These are phyloP conservation scores for Colius striatus DNA, from an alignment of 2,113 vertebrate species.

Conservation along the genomic window DNA sequence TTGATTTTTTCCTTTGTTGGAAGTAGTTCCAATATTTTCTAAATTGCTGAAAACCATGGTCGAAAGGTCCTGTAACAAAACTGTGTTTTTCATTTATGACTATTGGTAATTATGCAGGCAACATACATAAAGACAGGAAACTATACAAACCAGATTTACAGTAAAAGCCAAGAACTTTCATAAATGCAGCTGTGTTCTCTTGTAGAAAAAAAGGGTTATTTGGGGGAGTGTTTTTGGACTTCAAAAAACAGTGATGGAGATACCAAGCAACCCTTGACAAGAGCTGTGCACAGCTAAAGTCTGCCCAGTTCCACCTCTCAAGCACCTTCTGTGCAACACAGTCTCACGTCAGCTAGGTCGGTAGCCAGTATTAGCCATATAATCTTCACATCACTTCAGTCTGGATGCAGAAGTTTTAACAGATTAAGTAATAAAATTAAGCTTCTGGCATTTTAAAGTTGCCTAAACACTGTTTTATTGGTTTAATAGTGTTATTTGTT, in stretches of 20 bases:
- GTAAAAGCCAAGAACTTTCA: conserved; percentile 7
- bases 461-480: background rate
- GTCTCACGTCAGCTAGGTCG: background rate
- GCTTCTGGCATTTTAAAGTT: background rate
- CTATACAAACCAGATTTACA: background rate
- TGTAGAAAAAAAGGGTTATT: conserved; percentile 6
- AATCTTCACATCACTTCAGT: background rate
- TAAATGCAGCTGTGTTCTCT: background rate
- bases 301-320: background rate
- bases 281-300: background rate
- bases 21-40: conserved; percentile 3
- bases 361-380: background rate
- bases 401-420: background rate
- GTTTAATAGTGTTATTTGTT: background rate
- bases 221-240: background rate
- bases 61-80: conserved; percentile 14
- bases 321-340: background rate
- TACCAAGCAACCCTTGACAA: conserved; percentile 13
- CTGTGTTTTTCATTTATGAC: conserved; percentile 8
- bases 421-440: background rate
- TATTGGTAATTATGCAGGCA: conserved; percentile 17
- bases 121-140: background rate
- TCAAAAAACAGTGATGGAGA: background rate
- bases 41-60: conserved; percentile 4
- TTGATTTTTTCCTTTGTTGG: background rate